A percentile compares a stretch with the other conserved stretches of the same genome.
Evolutionary conservation across 2,888 invertebrate species (phyloP).

Genomic region (Cosmia trapezina): DNA sequence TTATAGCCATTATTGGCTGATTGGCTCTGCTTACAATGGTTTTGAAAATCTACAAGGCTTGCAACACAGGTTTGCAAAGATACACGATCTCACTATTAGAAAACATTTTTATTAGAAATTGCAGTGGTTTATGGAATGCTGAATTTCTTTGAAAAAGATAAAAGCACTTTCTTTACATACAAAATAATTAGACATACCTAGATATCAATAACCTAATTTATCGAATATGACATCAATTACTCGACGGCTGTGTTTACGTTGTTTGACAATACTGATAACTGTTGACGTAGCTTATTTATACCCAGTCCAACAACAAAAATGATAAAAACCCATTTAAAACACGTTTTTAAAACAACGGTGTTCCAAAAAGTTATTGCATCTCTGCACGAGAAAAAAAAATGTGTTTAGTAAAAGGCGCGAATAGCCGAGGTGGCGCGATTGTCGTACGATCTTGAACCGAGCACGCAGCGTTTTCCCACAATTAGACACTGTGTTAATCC

Average conservation of each 20-base stretch:
- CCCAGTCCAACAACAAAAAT: conserved; percentile 15
- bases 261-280: conserved; percentile 41
- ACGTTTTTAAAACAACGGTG: conserved; percentile 31
- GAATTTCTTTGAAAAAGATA: background rate
- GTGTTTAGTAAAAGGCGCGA: conserved; percentile 67
- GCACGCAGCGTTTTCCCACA: conserved; percentile 70
- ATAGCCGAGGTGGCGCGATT: conserved; percentile 78
- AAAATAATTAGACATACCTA: background rate
- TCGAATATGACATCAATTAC: conserved; percentile 42
- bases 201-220: conserved; percentile 45
- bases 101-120: background rate
- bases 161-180: conserved; percentile 32
- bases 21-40: background rate
- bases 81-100: background rate
- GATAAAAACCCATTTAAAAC: conserved; percentile 20
- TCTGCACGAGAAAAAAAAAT: conserved; percentile 62
- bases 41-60: background rate
- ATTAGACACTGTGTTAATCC: conserved; percentile 66
- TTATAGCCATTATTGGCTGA: background rate
- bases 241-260: conserved; percentile 15
- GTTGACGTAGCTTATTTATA: conserved; percentile 28
- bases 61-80: background rate
- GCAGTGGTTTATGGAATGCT: background rate
- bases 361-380: conserved; percentile 43
- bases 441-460: conserved; percentile 78